Base-by-base conservation (phyloP, 92 coral and sea anemone genomes). In the Zoanthus solanderi region DNA sequence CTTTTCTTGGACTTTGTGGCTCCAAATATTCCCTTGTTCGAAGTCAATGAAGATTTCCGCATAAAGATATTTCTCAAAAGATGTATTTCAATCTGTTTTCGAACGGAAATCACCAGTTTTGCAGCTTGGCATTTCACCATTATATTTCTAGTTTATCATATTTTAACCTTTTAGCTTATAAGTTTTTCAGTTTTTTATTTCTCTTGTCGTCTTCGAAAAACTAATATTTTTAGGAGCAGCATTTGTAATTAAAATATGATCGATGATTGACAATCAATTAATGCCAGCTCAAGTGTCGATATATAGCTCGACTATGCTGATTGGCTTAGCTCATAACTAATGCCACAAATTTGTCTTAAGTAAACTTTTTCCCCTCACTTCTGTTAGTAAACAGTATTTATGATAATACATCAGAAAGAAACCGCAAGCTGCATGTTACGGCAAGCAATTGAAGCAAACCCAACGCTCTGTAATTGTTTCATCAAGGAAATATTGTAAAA, bases 201-300 rank as follows among this genome's bases (percentile, higher is more conserved):
- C 42, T 16, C 44, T 71, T 7, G n/a, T 47, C 18, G 66, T 63
- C 37, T 7, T 81, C 10, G 58, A 66, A 66, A 81, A 71, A 79
- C n/a, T 66, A 81, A 30, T 66, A 66, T 80, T 65, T 81, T 13
- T n/a, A 42, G 31, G 45, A 46, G 54, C 23, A 17, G 71, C 73
- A 65, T 44, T 81, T 79, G 71, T 81, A 81, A 66, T 81, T 81
- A 66, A 81, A 81, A 46, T 46, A 67, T 67, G 75, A 65, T 44
- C 10, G 60, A 5, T 81, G 85, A 81, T 81, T 81, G 74, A 47
- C 74, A 81, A 67, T 60, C 75, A 81, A 81, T 81, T 81, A 81
- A 67, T 81, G 85, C 44, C 75, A 65, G 0, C 58, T 65, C 37
- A 61, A 66, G 28, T 65, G 46, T 65, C 18, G 31, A 18, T 69